Evolutionary conservation across 2,797 vertebrate species (phyloP).

Genomic region (Stomatorhinus walkeri): DNA sequence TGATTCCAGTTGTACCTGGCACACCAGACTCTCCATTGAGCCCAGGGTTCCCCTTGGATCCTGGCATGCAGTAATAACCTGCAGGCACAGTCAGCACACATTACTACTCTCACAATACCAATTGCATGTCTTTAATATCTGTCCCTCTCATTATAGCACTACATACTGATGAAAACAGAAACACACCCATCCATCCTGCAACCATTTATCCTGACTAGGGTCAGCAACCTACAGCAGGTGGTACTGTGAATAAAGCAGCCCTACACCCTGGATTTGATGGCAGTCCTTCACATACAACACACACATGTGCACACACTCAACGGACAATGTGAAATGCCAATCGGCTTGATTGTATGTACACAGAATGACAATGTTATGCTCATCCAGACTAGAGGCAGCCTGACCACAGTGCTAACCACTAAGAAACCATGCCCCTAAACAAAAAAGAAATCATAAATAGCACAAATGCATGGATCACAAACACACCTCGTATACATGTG

Average conservation of each 20-base stretch:
- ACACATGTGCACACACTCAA: background rate
- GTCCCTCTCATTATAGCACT: background rate
- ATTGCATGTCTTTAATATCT: background rate
- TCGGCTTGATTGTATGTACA: background rate
- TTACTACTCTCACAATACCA: background rate
- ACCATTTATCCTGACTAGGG: background rate
- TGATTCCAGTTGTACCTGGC: conserved; percentile 38
- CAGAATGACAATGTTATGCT: background rate
- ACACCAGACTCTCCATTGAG: conserved; percentile 42
- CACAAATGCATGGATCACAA: background rate
- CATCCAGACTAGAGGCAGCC: background rate
- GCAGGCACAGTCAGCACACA: conserved; percentile 14
- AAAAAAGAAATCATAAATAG: background rate
- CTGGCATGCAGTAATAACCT: conserved; percentile 54
- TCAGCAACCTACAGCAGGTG: background rate
- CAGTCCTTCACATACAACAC: background rate
- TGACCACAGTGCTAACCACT: background rate
- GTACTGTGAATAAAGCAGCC: background rate
- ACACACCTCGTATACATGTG: background rate
- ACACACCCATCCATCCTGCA: background rate
- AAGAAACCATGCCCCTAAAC: background rate
- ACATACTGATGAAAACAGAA: background rate
- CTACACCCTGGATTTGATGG: background rate
- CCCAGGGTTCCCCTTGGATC: conserved; percentile 44
- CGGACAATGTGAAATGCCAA: background rate